Conservation (phyloP, 92 coral and sea anemone species). For the Hydrozoanthus gracilis region DNA sequence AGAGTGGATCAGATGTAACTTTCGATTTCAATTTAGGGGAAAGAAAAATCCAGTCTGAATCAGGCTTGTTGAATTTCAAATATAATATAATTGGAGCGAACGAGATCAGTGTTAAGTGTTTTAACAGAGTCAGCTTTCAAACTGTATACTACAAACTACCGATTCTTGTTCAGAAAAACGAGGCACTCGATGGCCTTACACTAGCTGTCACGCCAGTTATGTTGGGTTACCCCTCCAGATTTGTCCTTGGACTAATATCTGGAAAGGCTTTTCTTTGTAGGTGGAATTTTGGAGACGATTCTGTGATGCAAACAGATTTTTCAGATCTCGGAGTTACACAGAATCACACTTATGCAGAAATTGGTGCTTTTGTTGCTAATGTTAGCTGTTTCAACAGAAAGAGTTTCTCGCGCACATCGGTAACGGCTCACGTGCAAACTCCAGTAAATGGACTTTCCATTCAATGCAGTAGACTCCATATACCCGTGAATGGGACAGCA, state of each 20-base stretch:
- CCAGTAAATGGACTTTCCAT: conserved; percentile 52
- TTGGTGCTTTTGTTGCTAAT: conserved; percentile 43
- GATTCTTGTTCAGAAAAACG: conserved; percentile 50
- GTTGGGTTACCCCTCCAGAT: conserved; percentile 31
- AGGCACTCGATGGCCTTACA: conserved; percentile 41
- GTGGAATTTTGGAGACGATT: conserved; percentile 66
- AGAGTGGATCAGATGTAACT: conserved; percentile 34
- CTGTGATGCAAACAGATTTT: conserved; percentile 53
- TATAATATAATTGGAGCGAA: conserved; percentile 46
- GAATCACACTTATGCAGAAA: conserved; percentile 36
- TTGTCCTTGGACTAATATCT: conserved; percentile 28
- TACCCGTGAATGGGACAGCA: conserved; percentile 34
- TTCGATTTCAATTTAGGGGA: conserved; percentile 56
- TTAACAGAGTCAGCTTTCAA: conserved; percentile 51
- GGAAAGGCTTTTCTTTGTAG: conserved; percentile 62
- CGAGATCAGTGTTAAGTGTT: conserved; percentile 44
- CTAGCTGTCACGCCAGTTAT: conserved; percentile 5
- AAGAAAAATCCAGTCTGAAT: neutral
- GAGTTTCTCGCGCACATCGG: neutral
- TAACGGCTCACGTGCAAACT: conserved; percentile 43
- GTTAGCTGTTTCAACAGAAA: conserved; percentile 46
- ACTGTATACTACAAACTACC: conserved; percentile 2
- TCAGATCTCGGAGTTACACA: conserved; percentile 36
- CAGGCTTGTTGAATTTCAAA: neutral
- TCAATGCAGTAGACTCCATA: neutral